Conservation (phyloP, 1,140 invertebrate genomes). For the Procambarus virginalis region DNA sequence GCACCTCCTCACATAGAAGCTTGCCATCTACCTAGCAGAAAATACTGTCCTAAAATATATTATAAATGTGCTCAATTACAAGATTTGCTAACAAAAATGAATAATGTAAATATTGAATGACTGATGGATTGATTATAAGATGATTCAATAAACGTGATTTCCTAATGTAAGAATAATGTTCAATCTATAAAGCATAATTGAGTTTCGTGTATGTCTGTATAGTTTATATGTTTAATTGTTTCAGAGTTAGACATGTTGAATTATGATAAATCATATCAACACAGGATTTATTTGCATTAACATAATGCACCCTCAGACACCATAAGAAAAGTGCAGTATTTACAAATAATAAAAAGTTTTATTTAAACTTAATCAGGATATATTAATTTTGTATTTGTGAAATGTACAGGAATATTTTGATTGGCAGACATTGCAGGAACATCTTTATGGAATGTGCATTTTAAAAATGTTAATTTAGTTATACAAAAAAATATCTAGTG, state of each 20-base stretch:
- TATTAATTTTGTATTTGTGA: not conserved
- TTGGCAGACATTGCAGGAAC: slow-evolving; percentile 41
- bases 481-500: slow-evolving; percentile 19
- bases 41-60: not conserved
- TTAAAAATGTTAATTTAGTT: slow-evolving; percentile 10
- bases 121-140: not conserved
- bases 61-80: not conserved
- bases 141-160: not conserved
- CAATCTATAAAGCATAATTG: too few species aligned
- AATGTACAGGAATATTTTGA: slow-evolving; percentile 31
- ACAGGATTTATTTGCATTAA: slow-evolving; percentile 23
- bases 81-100: not conserved
- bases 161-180: too few species aligned
- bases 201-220: too few species aligned
- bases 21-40: not conserved
- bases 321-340: slow-evolving; percentile 6
- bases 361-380: not conserved
- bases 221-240: too few species aligned
- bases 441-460: slow-evolving; percentile 44
- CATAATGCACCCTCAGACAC: slow-evolving; percentile 16
- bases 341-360: not conserved
- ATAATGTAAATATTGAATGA: not conserved
- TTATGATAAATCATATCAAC: not conserved
- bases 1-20: not conserved
- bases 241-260: not conserved